Base-by-base conservation (phyloP, 1,140 invertebrate species). In the Zeugodacus cucurbitae region DNA sequence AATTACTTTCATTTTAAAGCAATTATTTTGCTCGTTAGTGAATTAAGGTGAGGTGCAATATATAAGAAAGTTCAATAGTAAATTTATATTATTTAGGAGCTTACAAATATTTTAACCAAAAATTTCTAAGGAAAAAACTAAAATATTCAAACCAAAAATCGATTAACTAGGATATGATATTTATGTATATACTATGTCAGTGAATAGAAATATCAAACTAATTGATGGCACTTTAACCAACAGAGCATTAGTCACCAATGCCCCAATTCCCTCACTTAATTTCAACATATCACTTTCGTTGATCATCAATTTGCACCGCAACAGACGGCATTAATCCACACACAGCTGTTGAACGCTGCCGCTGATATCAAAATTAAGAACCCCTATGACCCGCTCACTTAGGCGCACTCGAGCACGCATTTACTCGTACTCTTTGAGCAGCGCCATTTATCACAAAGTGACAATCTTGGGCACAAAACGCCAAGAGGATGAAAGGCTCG, bases 311-410 rank as follows among this genome's bases (percentile, higher is more conserved):
- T 37, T 74, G 41, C 74, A 37, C 37, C 41, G 4, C 41, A 48
- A 22, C 74, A 26, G 41, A 41, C 41, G 64, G 74, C 37, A 48
- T 41, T 82, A 82, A 82, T 48, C 41, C n/a, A 29, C 41, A 44
- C 41, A 44, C 74, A 82, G 37, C 74, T 82, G 74, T 82, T 48
- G 22, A 26, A 26, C 41, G 41, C 74, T 26, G 41, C 44, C 8
- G 41, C 74, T 48, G 41, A 48, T 82, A 48, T 82, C 74, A 82
- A 82, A 82, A 82, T 82, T 82, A 82, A 82, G 34, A 82, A 82
- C 74, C 41, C 14, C n/a, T 26, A 48, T 48, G 74, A 82, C 74
- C 74, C 34, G 20, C 48, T 17, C 74, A 29, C 74, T 29, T 8
- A 26, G 41, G 44, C 44, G 74, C 74, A 48, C n/a, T 54, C n/a